phyloP scores from a whole-genome alignment of 2,113 vertebrate species.

The Anoura caudifer region DNA sequence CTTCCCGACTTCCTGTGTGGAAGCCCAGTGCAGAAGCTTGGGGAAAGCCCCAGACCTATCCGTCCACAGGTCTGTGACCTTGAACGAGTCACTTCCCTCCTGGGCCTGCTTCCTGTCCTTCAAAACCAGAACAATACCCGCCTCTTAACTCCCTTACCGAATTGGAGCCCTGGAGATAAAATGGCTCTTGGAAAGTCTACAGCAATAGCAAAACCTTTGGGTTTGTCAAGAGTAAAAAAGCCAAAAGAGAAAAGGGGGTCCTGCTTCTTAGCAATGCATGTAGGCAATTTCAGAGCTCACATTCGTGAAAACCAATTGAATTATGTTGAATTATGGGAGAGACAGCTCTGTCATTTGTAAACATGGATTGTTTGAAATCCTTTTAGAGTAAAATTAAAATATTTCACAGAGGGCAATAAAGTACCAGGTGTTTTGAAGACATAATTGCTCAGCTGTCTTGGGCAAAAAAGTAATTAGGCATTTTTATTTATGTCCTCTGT shows the following conservation, averaged over 20 bases:
- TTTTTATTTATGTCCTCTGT: conserved; percentile 57
- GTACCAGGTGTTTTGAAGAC: conserved; percentile 24
- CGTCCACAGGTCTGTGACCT: not conserved
- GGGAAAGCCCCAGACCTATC: not conserved
- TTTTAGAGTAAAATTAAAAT: conserved; percentile 67
- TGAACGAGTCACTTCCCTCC: not conserved
- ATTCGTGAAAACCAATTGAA: conserved; percentile 61
- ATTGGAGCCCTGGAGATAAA: not conserved
- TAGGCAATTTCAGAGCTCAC: conserved; percentile 47
- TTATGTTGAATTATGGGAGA: conserved; percentile 32
- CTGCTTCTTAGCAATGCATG: not conserved
- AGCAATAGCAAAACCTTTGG: not conserved
- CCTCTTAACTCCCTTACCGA: not conserved
- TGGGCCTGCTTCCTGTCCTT: not conserved
- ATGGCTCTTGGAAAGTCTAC: not conserved
- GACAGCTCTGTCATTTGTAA: conserved; percentile 60
- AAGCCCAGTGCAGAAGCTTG: not conserved
- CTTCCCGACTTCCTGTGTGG: too few relatives aligned
- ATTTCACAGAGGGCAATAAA: conserved; percentile 56
- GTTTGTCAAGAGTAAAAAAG: conserved; percentile 33
- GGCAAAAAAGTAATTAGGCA: conserved; percentile 55
- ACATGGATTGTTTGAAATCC: conserved; percentile 55
- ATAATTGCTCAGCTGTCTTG: not conserved
- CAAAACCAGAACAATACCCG: not conserved
- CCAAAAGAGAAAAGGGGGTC: not conserved